These are phyloP conservation scores for Pseudochaenichthys georgianus DNA, from an alignment of 2,797 vertebrate species.

Conservation along the genomic window DNA sequence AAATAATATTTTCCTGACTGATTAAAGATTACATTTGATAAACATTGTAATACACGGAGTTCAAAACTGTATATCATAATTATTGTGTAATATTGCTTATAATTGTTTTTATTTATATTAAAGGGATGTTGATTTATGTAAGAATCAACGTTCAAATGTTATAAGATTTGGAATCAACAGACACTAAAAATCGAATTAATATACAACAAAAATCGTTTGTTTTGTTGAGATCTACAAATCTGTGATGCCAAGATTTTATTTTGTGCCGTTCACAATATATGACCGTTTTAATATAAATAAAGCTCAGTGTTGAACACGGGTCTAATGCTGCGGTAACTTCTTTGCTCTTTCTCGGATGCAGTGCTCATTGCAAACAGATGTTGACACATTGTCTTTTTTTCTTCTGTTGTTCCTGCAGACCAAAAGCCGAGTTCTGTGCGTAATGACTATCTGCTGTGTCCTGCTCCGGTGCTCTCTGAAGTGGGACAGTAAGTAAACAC, in stretches of 20 bases:
- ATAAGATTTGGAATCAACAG: too few relatives aligned
- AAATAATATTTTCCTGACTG: background rate
- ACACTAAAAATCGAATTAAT: too few relatives aligned
- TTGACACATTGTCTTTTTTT: background rate
- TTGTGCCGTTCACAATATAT: background rate
- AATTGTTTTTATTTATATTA: too few relatives aligned
- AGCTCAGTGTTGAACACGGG: background rate
- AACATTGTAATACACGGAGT: too few relatives aligned
- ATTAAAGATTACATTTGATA: background rate
- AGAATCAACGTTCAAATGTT: too few relatives aligned
- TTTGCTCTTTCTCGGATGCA: background rate
- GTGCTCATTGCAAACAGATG: background rate
- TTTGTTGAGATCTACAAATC: too few relatives aligned
- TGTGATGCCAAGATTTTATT: too few relatives aligned
- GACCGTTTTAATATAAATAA: too few relatives aligned
- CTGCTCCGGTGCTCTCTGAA: slow-evolving; percentile 88
- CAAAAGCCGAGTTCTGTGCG: slow-evolving; percentile 85
- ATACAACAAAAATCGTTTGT: too few relatives aligned
- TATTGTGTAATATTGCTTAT: background rate
- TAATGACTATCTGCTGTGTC: slow-evolving; percentile 89
- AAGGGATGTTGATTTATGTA: too few relatives aligned
- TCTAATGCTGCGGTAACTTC: background rate
- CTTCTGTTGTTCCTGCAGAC: slow-evolving; percentile 79
- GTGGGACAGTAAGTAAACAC: slow-evolving; percentile 92
- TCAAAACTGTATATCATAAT: background rate